Percentiles rank a stretch among this genome's conserved stretches.
phyloP scores from a whole-genome alignment of 2,797 vertebrate genomes.

The Synaphobranchus kaupii region DNA sequence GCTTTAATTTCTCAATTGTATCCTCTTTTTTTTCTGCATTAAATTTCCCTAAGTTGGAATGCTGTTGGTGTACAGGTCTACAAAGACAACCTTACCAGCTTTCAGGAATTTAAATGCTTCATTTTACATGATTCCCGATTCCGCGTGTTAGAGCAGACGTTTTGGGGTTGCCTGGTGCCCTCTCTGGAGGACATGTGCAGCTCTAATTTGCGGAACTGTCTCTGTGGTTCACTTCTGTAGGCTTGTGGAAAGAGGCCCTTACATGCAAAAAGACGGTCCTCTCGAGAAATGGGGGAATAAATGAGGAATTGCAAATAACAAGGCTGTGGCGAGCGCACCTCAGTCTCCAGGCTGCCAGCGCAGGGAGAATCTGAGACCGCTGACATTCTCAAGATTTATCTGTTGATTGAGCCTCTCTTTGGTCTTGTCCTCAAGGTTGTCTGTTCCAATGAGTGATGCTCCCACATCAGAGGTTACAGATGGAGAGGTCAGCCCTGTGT shows the following conservation, averaged over 20 bases:
- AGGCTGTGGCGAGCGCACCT: not conserved
- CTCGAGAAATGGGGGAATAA: not conserved
- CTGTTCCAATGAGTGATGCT: not conserved
- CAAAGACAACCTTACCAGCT: not conserved
- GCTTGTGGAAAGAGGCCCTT: constrained; percentile 1
- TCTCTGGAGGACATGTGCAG: not conserved
- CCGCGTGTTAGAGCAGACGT: not conserved
- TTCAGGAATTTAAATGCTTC: not conserved
- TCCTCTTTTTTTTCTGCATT: not conserved
- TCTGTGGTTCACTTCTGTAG: not conserved
- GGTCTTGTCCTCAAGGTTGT: not conserved
- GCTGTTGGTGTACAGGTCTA: not conserved
- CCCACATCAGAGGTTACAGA: not conserved
- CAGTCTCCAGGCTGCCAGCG: not conserved
- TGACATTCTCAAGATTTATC: constrained; percentile 6
- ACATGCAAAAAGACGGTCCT: not conserved
- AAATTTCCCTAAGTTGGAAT: not conserved
- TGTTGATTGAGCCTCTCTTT: not conserved
- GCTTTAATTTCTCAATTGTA: not conserved
- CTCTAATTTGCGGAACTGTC: not conserved
- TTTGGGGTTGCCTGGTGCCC: not conserved
- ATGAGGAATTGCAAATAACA: not conserved
- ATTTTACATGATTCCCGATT: not conserved
- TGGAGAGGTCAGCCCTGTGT: not conserved
- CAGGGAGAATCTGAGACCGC: not conserved